These are phyloP conservation scores for Medauroidea extradentata DNA, from an alignment of 1,140 invertebrate species.

Conservation along the genomic window DNA sequence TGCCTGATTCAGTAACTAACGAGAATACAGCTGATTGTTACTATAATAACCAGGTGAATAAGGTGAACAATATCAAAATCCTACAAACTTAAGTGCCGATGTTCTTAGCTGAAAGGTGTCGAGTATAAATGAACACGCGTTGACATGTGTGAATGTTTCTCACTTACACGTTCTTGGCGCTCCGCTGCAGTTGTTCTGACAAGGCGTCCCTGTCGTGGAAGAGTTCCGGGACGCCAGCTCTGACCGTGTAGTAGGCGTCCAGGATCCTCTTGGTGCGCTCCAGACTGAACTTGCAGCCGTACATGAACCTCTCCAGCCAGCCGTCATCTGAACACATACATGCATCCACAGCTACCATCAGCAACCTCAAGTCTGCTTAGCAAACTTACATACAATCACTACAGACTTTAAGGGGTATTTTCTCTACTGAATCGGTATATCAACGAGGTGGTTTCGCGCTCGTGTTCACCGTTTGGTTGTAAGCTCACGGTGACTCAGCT, in stretches of 20 bases:
- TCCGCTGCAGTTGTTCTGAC: slow-evolving; percentile 40
- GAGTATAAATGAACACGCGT: too few species aligned
- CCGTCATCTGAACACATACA: slow-evolving; percentile 41
- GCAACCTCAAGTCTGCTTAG: background rate
- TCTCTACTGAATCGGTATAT: background rate
- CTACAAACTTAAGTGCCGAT: too few species aligned
- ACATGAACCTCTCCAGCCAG: slow-evolving; percentile 46
- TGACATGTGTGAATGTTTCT: too few species aligned
- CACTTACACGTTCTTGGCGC: slow-evolving; percentile 37
- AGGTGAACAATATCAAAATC: too few species aligned
- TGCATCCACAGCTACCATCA: background rate
- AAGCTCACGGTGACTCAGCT: too few species aligned
- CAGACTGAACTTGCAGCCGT: slow-evolving; percentile 50
- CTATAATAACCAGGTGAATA: too few species aligned
- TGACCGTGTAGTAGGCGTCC: slow-evolving; percentile 46
- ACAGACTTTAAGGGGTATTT: background rate
- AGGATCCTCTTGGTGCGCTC: slow-evolving; percentile 49
- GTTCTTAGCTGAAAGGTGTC: too few species aligned
- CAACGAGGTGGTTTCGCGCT: background rate
- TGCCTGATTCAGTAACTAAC: too few species aligned
- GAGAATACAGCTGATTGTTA: too few species aligned
- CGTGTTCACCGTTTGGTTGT: background rate
- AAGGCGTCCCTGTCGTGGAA: slow-evolving; percentile 43
- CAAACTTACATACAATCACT: background rate
- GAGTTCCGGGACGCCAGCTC: slow-evolving; percentile 47